Percentiles rank a stretch among this genome's conserved stretches.
Evolutionary conservation across 2,797 vertebrate species (phyloP).

Genomic region (Allochrocebus solatus): DNA sequence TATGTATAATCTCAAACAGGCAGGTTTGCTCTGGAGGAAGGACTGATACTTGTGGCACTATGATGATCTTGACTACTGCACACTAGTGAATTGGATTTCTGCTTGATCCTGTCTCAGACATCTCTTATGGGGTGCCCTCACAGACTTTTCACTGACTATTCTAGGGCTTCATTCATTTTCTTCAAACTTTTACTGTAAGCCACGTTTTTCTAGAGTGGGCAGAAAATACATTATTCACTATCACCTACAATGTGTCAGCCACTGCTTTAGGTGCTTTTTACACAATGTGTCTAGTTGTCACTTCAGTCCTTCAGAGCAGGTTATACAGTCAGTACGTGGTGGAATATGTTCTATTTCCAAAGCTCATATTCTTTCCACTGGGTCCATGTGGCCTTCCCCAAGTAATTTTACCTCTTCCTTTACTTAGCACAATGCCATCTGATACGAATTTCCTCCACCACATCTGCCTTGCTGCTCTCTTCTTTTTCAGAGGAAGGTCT

Average conservation of each 20-base stretch:
- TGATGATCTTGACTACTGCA: not conserved
- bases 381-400: not conserved
- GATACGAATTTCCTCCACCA: not conserved
- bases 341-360: not conserved
- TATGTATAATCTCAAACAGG: not conserved
- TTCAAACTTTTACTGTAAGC: not conserved
- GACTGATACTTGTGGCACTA: not conserved
- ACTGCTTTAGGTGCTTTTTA: constrained; percentile 3
- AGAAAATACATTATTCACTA: not conserved
- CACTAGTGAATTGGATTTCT: not conserved
- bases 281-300: not conserved
- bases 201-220: not conserved
- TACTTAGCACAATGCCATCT: not conserved
- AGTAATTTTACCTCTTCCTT: not conserved
- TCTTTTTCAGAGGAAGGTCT: not conserved
- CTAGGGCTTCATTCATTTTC: not conserved
- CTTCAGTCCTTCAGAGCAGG: not conserved
- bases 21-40: not conserved
- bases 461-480: not conserved
- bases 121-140: not conserved
- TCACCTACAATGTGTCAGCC: not conserved
- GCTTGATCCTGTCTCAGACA: not conserved
- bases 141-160: not conserved
- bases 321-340: not conserved
- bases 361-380: not conserved